A percentile compares a stretch with the other conserved stretches of the same genome.
These are phyloP conservation scores for Hypena proboscidalis DNA, from an alignment of 2,888 invertebrate species.

Conservation along the genomic window DNA sequence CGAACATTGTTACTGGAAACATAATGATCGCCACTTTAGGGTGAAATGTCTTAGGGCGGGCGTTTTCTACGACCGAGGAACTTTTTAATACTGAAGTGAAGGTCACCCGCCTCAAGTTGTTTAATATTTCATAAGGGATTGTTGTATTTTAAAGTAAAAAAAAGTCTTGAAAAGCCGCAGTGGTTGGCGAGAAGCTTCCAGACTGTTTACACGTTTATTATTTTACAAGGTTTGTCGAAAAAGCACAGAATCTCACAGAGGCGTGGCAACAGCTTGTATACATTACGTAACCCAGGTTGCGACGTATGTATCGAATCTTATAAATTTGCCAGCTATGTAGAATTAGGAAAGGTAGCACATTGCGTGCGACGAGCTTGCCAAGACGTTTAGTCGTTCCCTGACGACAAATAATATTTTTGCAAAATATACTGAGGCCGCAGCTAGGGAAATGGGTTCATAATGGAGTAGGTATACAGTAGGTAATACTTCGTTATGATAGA, in stretches of 20 bases:
- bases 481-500: constrained; percentile 30
- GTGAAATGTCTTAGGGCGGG: constrained; percentile 41
- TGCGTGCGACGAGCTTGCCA: constrained; percentile 61
- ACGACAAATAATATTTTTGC: constrained; percentile 59
- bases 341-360: constrained; percentile 54
- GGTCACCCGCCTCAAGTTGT: constrained; percentile 40
- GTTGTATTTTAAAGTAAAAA: constrained; percentile 28
- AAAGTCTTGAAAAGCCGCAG: constrained; percentile 17
- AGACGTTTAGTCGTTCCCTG: constrained; percentile 63
- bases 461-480: constrained; percentile 28
- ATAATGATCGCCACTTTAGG: constrained; percentile 50
- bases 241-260: constrained; percentile 15
- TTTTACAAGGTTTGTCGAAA: constrained; percentile 23
- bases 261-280: constrained; percentile 49
- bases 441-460: constrained; percentile 50
- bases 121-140: constrained; percentile 35
- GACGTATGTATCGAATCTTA: constrained; percentile 49
- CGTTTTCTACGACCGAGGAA: constrained; percentile 40
- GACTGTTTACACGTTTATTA: constrained; percentile 10
- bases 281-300: constrained; percentile 56
- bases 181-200: constrained; percentile 19
- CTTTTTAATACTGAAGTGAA: constrained; percentile 45
- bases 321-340: constrained; percentile 52
- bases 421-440: constrained; percentile 55
- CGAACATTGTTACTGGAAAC: constrained; percentile 49